phyloP scores from a whole-genome alignment of 1,140 invertebrate species.

The Heliconius eleuchia region DNA sequence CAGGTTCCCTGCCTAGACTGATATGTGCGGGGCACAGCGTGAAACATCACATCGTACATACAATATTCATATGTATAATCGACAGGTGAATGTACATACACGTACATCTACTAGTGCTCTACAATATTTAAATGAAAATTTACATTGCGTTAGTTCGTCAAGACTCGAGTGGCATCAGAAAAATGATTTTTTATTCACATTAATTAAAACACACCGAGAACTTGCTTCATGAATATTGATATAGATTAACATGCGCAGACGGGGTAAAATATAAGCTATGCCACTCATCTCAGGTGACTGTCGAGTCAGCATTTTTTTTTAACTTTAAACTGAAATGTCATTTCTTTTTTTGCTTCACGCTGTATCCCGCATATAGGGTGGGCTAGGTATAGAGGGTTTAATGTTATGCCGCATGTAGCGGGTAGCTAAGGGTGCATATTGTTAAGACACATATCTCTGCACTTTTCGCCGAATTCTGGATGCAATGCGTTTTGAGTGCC shows the following conservation, averaged over 20 bases:
- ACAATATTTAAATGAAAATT: not conserved
- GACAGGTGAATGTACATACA: no score
- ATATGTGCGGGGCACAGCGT: no score
- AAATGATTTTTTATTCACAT: conserved; percentile 14
- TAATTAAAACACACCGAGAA: conserved; percentile 24
- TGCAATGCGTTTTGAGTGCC: no score
- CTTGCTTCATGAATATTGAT: conserved; percentile 27
- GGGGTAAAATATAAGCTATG: not conserved
- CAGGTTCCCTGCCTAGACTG: no score
- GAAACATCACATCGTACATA: no score
- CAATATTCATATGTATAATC: no score
- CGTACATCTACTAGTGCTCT: not conserved
- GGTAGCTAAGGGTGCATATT: no score
- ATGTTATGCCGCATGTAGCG: no score
- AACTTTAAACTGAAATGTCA: not conserved
- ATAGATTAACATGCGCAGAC: conserved; percentile 26
- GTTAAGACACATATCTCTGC: no score
- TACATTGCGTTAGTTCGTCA: not conserved
- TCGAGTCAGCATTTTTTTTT: not conserved
- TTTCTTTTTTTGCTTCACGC: not conserved
- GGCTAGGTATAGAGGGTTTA: no score
- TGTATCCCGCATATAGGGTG: no score
- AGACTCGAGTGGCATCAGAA: not conserved
- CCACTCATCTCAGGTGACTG: conserved; percentile 1
- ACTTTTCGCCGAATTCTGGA: no score